Evolutionary conservation across 2,888 invertebrate species (phyloP), one percentile per base, ranked within the genome.

Genomic region (Bombyx huttoni): DNA sequence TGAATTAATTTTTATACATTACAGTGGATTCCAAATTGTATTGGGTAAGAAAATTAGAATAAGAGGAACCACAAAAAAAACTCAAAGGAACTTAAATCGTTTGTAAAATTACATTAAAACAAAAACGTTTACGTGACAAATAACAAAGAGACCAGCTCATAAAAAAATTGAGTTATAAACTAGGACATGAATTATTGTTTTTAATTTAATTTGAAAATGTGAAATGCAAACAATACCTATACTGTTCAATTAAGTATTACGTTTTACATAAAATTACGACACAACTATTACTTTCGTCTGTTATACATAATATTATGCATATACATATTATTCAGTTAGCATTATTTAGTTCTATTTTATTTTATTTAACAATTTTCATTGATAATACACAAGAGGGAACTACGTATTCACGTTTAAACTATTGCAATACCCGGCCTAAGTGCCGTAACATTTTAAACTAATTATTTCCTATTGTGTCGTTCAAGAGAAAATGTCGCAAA

Each of bases 91-190:
- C 69, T 69, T 66, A 65, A 72, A 67, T 65, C 58, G 65, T 70
- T 68, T 67, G 40, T 40, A 40, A 40, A 10, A 1, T 24, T 3
- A 3, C 69, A 72, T 68, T 62, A 70, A 65, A 67, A 67, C 72
- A 78, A 81, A 80, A 82, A 78, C 74, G 74, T 82, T 78, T 81
- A 84, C 85, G 86, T 84, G 86, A 83, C 80, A 73, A 75, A 76
- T 75, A 75, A 63, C 75, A 68, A 68, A 80, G 87, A 87, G 87
- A 83, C 87, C 87, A 86, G 87, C 87, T 87, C 87, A 63, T 76
- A 75, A 75, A 71, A 67, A 74, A 65, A 68, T 68, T 69, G 64
- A 66, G 69, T 73, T 66, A 65, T 62, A 63, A 67, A 67, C 54
- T 66, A 69, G 63, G 65, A 60, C 64, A 65, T 70, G 67, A 40